Conservation (phyloP, 2,888 invertebrate genomes). For the Acleris emargana region DNA sequence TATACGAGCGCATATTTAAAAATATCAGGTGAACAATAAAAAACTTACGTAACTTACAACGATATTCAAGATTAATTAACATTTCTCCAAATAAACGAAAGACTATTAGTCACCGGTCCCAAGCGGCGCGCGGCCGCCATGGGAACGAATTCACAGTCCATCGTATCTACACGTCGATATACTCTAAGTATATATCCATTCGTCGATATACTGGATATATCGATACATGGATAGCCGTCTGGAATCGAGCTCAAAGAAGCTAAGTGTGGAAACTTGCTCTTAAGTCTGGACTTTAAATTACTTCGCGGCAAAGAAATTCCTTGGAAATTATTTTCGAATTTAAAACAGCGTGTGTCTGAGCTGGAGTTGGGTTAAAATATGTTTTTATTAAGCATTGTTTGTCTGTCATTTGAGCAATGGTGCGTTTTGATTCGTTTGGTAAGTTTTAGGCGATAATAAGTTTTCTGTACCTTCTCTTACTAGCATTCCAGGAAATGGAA, state of each 20-base stretch:
- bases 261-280: constrained; percentile 19
- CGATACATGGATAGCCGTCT: constrained; percentile 24
- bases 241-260: constrained; percentile 19
- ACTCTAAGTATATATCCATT: constrained; percentile 2
- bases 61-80: constrained; percentile 32
- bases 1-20: no score
- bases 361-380: not conserved
- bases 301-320: constrained; percentile 19
- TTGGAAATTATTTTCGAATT: not conserved
- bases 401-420: no score
- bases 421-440: no score
- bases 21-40: no score
- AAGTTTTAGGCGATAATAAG: no score
- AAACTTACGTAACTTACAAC: not conserved
- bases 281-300: constrained; percentile 30
- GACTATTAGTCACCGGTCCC: constrained; percentile 32
- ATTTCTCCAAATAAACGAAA: constrained; percentile 26
- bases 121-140: constrained; percentile 25
- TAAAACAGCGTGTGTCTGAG: not conserved
- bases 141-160: constrained; percentile 16
- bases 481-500: no score
- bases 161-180: constrained; percentile 7
- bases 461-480: no score
- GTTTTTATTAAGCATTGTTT: not conserved
- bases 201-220: constrained; percentile 19